Conservation (phyloP, 2,113 vertebrate species). For the Scophthalmus maximus region DNA sequence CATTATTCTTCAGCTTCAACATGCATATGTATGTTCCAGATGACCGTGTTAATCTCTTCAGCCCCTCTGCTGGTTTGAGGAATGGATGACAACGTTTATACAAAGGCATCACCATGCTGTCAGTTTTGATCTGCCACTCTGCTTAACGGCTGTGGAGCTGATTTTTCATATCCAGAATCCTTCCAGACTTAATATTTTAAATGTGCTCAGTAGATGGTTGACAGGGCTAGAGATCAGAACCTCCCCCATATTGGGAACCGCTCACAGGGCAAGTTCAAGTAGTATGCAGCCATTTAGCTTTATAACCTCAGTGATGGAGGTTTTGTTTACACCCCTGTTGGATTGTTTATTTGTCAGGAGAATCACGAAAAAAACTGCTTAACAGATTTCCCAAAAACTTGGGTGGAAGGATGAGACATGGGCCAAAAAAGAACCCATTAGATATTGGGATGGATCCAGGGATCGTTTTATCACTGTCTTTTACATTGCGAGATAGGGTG, state of each 20-base stretch:
- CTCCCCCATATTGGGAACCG: conserved; percentile 20
- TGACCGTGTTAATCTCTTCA: conserved; percentile 44
- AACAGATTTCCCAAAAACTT: too few relatives aligned
- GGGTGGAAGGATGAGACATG: too few relatives aligned
- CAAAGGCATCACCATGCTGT: conserved; percentile 49
- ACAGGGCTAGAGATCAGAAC: conserved; percentile 34
- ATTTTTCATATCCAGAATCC: conserved; percentile 48
- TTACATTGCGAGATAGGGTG: too few relatives aligned
- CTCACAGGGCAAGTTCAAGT: conserved; percentile 21
- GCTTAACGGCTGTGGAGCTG: conserved; percentile 35
- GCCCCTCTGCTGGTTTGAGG: conserved; percentile 48
- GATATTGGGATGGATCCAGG: too few relatives aligned
- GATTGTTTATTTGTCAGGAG: too few relatives aligned
- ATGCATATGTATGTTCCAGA: conserved; percentile 45
- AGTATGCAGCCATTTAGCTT: conserved; percentile 9
- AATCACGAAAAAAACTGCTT: too few relatives aligned
- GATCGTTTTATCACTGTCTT: too few relatives aligned
- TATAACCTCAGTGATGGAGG: too few relatives aligned
- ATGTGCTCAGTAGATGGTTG: conserved; percentile 48
- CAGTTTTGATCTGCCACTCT: conserved; percentile 46
- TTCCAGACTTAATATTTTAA: conserved; percentile 48
- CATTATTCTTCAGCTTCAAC: conserved; percentile 21
- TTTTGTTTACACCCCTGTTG: too few relatives aligned
- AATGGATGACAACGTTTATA: conserved; percentile 46
- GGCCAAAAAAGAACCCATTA: too few relatives aligned